Conservation (phyloP, 2,797 vertebrate species). For the Lepilemur ruficaudatus region DNA sequence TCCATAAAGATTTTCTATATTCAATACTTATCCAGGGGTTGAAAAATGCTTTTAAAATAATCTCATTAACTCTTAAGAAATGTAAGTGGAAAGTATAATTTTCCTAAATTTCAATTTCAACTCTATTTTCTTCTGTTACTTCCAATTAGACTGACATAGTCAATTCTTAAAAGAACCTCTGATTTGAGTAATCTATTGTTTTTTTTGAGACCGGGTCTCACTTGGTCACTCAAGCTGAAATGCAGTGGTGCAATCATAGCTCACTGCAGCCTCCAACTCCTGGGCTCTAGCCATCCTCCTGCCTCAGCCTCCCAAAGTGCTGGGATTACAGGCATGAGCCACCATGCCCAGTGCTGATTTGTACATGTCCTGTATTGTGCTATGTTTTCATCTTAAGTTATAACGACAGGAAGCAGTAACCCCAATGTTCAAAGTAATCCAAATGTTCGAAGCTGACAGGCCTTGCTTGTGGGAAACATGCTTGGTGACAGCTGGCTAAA, state of each 20-base stretch:
- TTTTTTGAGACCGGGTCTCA: too few relatives aligned
- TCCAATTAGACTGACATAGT: not conserved
- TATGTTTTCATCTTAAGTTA: constrained; percentile 12
- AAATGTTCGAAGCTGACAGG: not conserved
- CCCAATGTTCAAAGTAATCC: not conserved
- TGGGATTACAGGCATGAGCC: not conserved
- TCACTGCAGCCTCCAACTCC: too few relatives aligned
- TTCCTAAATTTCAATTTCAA: not conserved
- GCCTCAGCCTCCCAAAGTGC: not conserved
- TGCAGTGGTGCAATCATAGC: too few relatives aligned
- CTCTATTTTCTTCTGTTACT: constrained; percentile 12
- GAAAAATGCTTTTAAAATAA: constrained; percentile 41
- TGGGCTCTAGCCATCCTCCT: too few relatives aligned
- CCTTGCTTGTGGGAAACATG: not conserved
- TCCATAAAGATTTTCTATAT: not conserved
- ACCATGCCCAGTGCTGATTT: not conserved
- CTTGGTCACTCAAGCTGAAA: too few relatives aligned
- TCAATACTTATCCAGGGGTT: not conserved
- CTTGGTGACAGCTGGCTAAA: not conserved
- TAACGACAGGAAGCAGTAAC: not conserved
- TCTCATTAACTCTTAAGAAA: constrained; percentile 31
- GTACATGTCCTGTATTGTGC: not conserved
- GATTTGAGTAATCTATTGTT: not conserved
- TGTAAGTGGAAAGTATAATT: not conserved
- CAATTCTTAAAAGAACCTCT: not conserved